These are phyloP conservation scores for Hyles vespertilio DNA, from an alignment of 1,140 invertebrate species.

Conservation along the genomic window DNA sequence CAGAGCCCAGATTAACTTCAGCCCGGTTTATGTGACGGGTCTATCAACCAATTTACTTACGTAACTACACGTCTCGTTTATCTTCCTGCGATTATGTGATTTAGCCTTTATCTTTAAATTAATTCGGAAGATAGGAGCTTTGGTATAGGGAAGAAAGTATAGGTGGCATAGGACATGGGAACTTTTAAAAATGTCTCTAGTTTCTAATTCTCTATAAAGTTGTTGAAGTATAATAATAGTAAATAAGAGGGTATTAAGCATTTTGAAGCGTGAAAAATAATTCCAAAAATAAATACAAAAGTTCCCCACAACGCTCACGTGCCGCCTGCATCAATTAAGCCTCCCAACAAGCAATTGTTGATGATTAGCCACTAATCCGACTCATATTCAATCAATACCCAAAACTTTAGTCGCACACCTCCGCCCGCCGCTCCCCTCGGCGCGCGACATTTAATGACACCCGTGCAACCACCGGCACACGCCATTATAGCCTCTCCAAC, in stretches of 20 bases:
- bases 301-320: background rate
- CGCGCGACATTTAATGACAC: conserved; percentile 75
- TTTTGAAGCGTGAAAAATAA: conserved; percentile 1
- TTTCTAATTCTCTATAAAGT: background rate
- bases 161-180: too few species aligned
- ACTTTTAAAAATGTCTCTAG: too few species aligned
- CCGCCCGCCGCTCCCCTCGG: conserved; percentile 61
- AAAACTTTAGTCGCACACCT: conserved; percentile 74
- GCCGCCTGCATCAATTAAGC: conserved; percentile 38
- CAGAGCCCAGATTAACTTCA: conserved; percentile 6
- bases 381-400: conserved; percentile 76
- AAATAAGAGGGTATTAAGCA: background rate
- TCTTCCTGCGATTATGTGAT: background rate
- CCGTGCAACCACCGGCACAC: conserved; percentile 53
- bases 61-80: background rate
- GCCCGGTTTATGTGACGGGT: conserved; percentile 8
- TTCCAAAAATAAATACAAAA: conserved; percentile 4
- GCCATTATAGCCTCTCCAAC: conserved; percentile 50
- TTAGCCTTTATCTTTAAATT: too few species aligned
- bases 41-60: conserved; percentile 7
- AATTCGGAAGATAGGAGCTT: too few species aligned
- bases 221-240: background rate
- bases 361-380: conserved; percentile 72
- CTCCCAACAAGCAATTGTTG: conserved; percentile 61
- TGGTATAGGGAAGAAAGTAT: too few species aligned